Conservation (phyloP, 2,888 invertebrate species). For the Lasioglossum marginatum region DNA sequence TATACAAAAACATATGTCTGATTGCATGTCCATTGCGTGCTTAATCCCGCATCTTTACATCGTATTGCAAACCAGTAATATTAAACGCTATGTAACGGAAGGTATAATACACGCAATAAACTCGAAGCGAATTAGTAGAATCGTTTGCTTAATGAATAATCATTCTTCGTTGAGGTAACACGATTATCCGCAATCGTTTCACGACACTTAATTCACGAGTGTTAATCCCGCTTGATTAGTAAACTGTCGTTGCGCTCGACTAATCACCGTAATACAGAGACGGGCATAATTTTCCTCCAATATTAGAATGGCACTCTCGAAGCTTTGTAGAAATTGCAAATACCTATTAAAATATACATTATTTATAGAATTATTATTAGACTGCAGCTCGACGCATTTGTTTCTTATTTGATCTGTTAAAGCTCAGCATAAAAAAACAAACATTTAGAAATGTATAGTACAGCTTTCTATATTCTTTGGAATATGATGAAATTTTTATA, state of each 20-base stretch:
- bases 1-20: slow-evolving; percentile 44
- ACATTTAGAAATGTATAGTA: no score
- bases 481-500: not conserved
- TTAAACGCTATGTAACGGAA: slow-evolving; percentile 30
- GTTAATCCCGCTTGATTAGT: not conserved
- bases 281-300: not conserved
- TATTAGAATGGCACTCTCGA: not conserved
- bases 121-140: slow-evolving; percentile 22
- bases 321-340: not conserved
- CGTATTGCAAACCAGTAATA: slow-evolving; percentile 25
- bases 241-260: not conserved
- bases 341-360: not conserved
- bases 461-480: not conserved
- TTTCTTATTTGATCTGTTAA: not conserved
- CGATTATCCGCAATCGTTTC: slow-evolving; percentile 16
- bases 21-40: slow-evolving; percentile 14
- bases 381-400: not conserved
- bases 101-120: slow-evolving; percentile 24
- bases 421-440: not conserved
- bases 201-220: not conserved
- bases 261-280: not conserved
- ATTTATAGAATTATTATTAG: not conserved
- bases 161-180: slow-evolving; percentile 18
- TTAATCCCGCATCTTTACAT: slow-evolving; percentile 22
- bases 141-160: slow-evolving; percentile 5